A percentile compares a stretch with the other conserved stretches of the same genome.
These are phyloP conservation scores for Microchrysa polita DNA, from an alignment of 2,888 invertebrate genomes.

Conservation along the genomic window DNA sequence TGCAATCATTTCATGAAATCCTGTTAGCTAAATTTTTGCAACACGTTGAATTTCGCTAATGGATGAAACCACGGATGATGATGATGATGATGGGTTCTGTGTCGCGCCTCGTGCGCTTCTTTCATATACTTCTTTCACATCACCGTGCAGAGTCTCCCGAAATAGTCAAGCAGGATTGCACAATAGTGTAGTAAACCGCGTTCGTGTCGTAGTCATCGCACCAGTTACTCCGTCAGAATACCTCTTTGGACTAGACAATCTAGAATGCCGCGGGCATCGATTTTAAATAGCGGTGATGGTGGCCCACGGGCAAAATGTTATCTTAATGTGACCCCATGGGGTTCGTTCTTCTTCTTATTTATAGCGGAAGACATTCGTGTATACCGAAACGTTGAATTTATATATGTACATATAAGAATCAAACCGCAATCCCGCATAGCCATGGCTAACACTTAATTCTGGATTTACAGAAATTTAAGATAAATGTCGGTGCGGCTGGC, in stretches of 20 bases:
- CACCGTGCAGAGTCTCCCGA: too few species aligned
- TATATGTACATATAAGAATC: too few species aligned
- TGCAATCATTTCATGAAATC: conserved; percentile 28
- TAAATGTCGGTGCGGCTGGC: too few species aligned
- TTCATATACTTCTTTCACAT: too few species aligned
- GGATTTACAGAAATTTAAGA: too few species aligned
- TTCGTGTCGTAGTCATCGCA: too few species aligned
- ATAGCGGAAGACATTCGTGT: background rate
- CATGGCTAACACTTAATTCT: too few species aligned
- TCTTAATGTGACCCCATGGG: conserved; percentile 1
- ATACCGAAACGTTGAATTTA: background rate
- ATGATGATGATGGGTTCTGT: conserved; percentile 30
- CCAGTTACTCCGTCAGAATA: too few species aligned
- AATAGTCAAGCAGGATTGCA: background rate
- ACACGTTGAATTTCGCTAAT: conserved; percentile 34
- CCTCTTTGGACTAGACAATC: background rate
- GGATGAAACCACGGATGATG: conserved; percentile 5
- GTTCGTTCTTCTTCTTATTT: background rate
- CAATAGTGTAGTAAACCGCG: background rate
- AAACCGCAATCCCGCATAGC: background rate
- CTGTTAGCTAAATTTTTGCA: conserved; percentile 39
- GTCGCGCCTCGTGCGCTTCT: too few species aligned
- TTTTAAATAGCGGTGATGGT: background rate
- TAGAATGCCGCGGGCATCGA: background rate
- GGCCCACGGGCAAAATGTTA: background rate